A percentile compares a stretch with the other conserved stretches of the same genome.
These are phyloP conservation scores for Melanotaenia pygmaea DNA, from an alignment of 2,797 vertebrate species.

Conservation along the genomic window DNA sequence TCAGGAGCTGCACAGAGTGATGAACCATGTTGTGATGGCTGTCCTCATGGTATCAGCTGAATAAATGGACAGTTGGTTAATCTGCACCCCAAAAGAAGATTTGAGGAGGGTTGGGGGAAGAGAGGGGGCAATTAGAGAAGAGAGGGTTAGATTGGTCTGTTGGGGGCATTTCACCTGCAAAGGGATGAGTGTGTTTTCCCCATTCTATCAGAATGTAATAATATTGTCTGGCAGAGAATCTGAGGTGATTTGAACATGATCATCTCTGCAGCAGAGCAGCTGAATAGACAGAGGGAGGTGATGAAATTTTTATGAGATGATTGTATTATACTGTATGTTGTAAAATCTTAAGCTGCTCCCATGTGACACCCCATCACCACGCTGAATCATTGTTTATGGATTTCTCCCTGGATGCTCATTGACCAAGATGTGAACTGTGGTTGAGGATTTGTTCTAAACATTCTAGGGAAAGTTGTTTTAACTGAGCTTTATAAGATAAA, in stretches of 20 bases:
- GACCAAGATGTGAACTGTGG: conserved; percentile 29
- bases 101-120: conserved; percentile 31
- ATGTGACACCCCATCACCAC: conserved; percentile 27
- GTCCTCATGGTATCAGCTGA: conserved; percentile 58
- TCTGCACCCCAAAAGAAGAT: conserved; percentile 61
- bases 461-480: conserved; percentile 26
- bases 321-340: conserved; percentile 54
- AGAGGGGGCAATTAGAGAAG: conserved; percentile 39
- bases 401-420: conserved; percentile 36
- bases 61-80: conserved; percentile 63
- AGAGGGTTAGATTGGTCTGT: conserved; percentile 23
- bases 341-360: conserved; percentile 52
- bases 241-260: conserved; percentile 41
- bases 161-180: conserved; percentile 31
- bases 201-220: conserved; percentile 1
- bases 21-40: conserved; percentile 72
- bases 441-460: conserved; percentile 16
- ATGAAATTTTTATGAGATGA: conserved; percentile 74
- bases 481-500: conserved; percentile 15
- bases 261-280: conserved; percentile 56
- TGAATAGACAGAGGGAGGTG: conserved; percentile 49
- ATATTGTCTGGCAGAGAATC: conserved; percentile 23
- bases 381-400: conserved; percentile 49
- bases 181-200: conserved; percentile 13
- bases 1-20: conserved; percentile 53